Conservation (phyloP, 2,113 vertebrate genomes). For the Heliornis fulica region DNA sequence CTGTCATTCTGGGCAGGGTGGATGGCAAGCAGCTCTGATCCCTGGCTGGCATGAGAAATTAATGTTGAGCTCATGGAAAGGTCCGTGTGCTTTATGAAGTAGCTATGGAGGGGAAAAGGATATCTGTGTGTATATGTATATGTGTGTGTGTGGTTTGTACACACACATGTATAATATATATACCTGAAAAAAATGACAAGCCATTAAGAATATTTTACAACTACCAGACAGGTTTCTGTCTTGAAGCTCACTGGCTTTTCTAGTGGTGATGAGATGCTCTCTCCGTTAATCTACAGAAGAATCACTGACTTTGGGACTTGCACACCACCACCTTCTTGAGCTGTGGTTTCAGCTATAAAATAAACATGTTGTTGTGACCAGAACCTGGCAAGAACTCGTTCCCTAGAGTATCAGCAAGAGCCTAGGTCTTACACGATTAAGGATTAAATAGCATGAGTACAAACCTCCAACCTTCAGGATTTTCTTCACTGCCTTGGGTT, state of each 20-base stretch:
- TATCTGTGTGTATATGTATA: neutral
- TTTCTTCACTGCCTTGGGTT: neutral
- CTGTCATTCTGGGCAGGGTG: neutral
- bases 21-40: neutral
- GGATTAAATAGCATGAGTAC: neutral
- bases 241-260: neutral
- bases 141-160: neutral
- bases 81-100: neutral
- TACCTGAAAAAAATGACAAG: neutral
- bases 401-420: neutral
- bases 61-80: neutral
- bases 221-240: neutral
- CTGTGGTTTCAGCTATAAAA: neutral
- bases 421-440: neutral
- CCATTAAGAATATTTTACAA: neutral
- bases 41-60: neutral
- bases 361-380: neutral
- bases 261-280: neutral
- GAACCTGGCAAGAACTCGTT: neutral
- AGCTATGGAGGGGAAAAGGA: neutral
- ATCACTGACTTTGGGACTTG: neutral
- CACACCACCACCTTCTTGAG: neutral
- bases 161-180: no score
- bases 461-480: neutral
- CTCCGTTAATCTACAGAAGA: neutral